A percentile compares a stretch with the other conserved stretches of the same genome.
Conservation (phyloP, 2,113 vertebrate species). For the Xiphorhynchus elegans region DNA sequence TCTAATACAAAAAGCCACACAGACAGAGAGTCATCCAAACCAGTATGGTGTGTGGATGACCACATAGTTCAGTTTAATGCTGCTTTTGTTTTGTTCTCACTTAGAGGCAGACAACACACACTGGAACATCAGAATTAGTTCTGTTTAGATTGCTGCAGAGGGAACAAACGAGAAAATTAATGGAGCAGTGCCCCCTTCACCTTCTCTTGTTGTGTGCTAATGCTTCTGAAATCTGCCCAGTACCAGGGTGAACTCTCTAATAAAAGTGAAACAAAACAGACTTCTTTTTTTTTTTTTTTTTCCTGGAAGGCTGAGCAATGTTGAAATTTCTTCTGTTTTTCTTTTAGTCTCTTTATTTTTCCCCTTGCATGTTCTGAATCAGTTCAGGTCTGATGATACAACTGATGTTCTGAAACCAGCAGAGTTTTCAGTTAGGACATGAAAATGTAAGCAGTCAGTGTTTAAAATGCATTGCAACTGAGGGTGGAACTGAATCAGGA, state of each 20-base stretch:
- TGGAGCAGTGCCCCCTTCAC: background rate
- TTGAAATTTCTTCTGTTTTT: background rate
- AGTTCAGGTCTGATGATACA: background rate
- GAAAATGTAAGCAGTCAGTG: background rate
- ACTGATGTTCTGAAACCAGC: background rate
- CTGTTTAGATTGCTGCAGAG: conserved; percentile 66
- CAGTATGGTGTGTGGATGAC: conserved; percentile 72
- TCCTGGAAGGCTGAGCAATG: background rate
- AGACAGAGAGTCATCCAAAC: conserved; percentile 72
- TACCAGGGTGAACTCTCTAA: background rate
- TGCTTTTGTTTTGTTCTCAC: conserved; percentile 78
- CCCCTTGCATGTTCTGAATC: background rate
- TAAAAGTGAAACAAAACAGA: background rate
- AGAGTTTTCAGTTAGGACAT: background rate
- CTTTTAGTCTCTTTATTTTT: accelerated
- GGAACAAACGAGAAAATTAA: conserved; percentile 26
- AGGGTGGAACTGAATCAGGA: background rate
- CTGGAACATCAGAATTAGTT: conserved; percentile 67
- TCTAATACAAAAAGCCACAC: conserved; percentile 67
- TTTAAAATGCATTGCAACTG: background rate
- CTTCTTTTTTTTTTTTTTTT: background rate
- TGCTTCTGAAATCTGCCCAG: background rate
- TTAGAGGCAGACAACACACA: conserved; percentile 67
- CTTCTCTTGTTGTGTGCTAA: background rate
- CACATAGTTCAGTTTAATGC: conserved; percentile 71